Evolutionary conservation across 2,888 invertebrate species (phyloP), one percentile per base, ranked within the genome.

Genomic region (Antheraea yamamai): DNA sequence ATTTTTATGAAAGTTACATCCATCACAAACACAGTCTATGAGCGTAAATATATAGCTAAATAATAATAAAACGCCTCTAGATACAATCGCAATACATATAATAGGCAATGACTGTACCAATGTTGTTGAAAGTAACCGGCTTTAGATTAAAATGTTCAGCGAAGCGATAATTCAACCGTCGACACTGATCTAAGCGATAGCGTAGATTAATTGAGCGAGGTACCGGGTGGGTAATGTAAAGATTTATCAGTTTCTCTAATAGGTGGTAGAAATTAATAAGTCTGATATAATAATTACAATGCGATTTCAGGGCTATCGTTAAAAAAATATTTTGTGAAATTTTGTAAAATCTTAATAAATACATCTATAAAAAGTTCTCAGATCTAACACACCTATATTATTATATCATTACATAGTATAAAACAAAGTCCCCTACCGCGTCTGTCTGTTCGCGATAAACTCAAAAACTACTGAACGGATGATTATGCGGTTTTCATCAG

Each of bases 71-170:
- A 52, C 6, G 16, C 14, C 52, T 16, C 52, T 16, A 4, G 14
- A 52, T 14, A 52, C 52, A 52, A 12, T 55, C 8, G 20, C n/a
- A 58, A n/a, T 10, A n/a, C 8, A n/a, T 20, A 58, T 2, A 58
- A 58, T n/a, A 58, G n/a, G 12, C 14, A 26, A 26, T 26, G 64
- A 26, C 91, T 92, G 91, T 90, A 88, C 30, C 30, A 91, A 92
- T 93, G 6, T 8, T 94, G 94, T 93, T 89, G 92, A 90, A 91
- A 92, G 91, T 92, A 94, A 93, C 91, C 94, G 94, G 94, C 93
- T 94, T 94, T 94, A 94, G 94, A 94, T 94, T 92, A 94, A 94
- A 95, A 90, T 92, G 90, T 92, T 91, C 91, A 87, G 87, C 88
- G 83, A 85, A 85, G 89, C 91, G 93, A 94, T 94, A 93, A 94